Conservation (phyloP, 2,113 vertebrate genomes). For the Crypturellus undulatus region DNA sequence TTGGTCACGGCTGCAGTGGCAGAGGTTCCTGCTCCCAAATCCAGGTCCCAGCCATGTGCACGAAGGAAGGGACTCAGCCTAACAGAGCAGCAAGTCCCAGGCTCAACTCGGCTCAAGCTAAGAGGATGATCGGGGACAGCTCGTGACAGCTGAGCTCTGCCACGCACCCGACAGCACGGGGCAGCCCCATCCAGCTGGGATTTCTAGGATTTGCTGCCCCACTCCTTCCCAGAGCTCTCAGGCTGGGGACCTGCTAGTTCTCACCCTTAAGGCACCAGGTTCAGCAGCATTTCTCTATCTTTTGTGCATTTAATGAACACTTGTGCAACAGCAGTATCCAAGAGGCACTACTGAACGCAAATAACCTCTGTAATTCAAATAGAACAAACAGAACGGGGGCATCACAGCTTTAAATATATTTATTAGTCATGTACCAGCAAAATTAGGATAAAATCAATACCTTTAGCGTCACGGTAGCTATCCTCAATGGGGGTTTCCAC, state of each 20-base stretch:
- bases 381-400: background rate
- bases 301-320: too few species aligned
- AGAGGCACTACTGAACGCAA: too few species aligned
- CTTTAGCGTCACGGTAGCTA: background rate
- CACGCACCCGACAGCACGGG: background rate
- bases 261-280: too few species aligned
- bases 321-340: too few species aligned
- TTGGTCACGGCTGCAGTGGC: background rate
- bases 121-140: background rate
- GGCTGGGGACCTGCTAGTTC: too few species aligned
- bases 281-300: too few species aligned
- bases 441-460: background rate
- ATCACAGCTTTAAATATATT: constrained; percentile 9
- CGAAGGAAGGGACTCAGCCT: rapidly evolving
- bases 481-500: background rate
- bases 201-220: background rate
- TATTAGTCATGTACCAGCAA: background rate
- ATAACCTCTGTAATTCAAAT: background rate
- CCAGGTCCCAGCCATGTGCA: background rate
- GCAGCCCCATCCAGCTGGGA: background rate
- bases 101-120: background rate
- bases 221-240: rapidly evolving
- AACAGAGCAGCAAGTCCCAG: rapidly evolving
- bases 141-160: background rate
- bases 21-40: rapidly evolving